Conservation (phyloP, 1,140 invertebrate genomes). For the Liolophura sinensis region DNA sequence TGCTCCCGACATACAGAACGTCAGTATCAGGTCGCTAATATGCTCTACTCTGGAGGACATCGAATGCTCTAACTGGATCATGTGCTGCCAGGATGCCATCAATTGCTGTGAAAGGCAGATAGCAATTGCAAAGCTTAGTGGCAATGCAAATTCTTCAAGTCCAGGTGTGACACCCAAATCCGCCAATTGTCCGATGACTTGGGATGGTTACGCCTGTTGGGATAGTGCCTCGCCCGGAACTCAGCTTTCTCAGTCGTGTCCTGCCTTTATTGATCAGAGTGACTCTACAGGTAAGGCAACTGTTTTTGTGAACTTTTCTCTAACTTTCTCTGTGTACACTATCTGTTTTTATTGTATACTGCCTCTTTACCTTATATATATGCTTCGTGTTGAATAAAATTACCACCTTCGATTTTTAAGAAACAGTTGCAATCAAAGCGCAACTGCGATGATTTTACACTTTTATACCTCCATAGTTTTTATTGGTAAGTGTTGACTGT, state of each 20-base stretch:
- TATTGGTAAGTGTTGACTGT: too few species aligned
- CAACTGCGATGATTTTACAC: too few species aligned
- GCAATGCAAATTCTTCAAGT: too few species aligned
- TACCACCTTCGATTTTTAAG: too few species aligned
- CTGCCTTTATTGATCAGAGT: constrained; percentile 26
- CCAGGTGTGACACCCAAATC: not conserved
- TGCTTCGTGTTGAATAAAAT: too few species aligned
- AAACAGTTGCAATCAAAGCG: too few species aligned
- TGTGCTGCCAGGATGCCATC: constrained; percentile 26
- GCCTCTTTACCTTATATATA: too few species aligned
- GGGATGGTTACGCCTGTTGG: constrained; percentile 40
- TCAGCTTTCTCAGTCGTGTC: constrained; percentile 21
- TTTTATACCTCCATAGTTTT: too few species aligned
- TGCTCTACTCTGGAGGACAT: constrained; percentile 18
- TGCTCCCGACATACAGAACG: constrained; percentile 20
- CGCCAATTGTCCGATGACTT: constrained; percentile 30
- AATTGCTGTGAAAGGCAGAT: constrained; percentile 24
- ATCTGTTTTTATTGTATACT: too few species aligned
- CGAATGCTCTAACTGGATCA: constrained; percentile 24
- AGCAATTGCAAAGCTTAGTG: not conserved
- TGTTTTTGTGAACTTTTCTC: too few species aligned
- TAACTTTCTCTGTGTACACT: too few species aligned
- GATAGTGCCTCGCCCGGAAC: constrained; percentile 17
- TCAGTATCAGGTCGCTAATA: constrained; percentile 2
- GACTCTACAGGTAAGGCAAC: constrained; percentile 16